A percentile compares a stretch with the other conserved stretches of the same genome.
These are phyloP conservation scores for Erythrolamprus reginae DNA, from an alignment of 2,113 vertebrate species.

Conservation along the genomic window DNA sequence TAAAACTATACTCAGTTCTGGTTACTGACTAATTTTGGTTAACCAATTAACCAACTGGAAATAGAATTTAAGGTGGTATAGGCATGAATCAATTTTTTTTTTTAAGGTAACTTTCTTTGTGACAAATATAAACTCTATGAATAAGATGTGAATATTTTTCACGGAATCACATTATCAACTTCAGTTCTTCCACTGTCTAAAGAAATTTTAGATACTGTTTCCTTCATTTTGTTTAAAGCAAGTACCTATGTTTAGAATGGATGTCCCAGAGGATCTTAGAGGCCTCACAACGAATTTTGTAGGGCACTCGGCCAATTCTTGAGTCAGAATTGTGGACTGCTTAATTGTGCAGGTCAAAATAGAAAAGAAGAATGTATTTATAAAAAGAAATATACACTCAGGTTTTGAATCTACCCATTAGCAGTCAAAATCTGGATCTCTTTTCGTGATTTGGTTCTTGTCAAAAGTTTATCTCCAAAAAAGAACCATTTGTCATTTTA, in stretches of 20 bases:
- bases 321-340: not conserved
- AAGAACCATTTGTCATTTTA: not conserved
- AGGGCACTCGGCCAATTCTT: not conserved
- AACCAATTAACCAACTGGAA: not conserved
- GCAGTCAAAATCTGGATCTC: not conserved
- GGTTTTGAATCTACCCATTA: not conserved
- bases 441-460: not conserved
- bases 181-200: not conserved
- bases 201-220: not conserved
- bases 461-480: not conserved
- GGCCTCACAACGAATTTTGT: not conserved
- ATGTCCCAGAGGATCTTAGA: not conserved
- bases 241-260: conserved; percentile 6
- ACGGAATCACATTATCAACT: not conserved
- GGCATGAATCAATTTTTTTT: not conserved
- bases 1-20: not conserved
- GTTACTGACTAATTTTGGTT: not conserved
- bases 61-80: not conserved
- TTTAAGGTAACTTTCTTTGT: not conserved
- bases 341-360: conserved; percentile 7
- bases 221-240: conserved; percentile 14
- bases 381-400: not conserved
- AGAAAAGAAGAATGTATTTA: not conserved
- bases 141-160: not conserved
- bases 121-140: not conserved